Evolutionary conservation across 2,888 invertebrate species (phyloP).

Genomic region (Drosophila helvetica): DNA sequence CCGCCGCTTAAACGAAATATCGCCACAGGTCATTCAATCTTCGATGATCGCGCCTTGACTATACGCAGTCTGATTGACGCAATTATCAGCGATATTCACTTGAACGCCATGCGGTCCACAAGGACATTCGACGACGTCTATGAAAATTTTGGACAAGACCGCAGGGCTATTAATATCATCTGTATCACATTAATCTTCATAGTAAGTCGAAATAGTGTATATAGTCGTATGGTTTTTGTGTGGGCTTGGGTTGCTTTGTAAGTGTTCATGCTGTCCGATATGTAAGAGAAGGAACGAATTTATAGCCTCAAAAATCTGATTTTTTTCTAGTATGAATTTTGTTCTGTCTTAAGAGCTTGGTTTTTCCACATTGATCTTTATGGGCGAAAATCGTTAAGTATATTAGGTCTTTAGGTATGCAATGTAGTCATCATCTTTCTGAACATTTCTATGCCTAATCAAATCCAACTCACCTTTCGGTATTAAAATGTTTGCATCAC

Average conservation of each 20-base stretch:
- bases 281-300: too few species aligned
- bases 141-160: conserved; percentile 56
- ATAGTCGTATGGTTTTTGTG: too few species aligned
- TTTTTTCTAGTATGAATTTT: too few species aligned
- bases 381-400: too few species aligned
- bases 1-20: conserved; percentile 16
- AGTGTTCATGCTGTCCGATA: too few species aligned
- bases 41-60: conserved; percentile 45
- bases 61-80: conserved; percentile 57
- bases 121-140: conserved; percentile 63
- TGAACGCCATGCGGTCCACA: conserved; percentile 38
- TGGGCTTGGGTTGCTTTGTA: too few species aligned
- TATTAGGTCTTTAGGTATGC: too few species aligned
- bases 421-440: too few species aligned
- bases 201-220: conserved; percentile 39
- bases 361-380: too few species aligned
- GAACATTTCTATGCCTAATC: too few species aligned
- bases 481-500: not conserved
- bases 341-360: too few species aligned
- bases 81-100: conserved; percentile 55
- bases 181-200: conserved; percentile 51
- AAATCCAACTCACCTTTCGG: not conserved
- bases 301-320: too few species aligned
- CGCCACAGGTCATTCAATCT: conserved; percentile 16
- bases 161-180: conserved; percentile 51